phyloP scores from a whole-genome alignment of 2,888 invertebrate genomes.

The Eustalomyia histrio region DNA sequence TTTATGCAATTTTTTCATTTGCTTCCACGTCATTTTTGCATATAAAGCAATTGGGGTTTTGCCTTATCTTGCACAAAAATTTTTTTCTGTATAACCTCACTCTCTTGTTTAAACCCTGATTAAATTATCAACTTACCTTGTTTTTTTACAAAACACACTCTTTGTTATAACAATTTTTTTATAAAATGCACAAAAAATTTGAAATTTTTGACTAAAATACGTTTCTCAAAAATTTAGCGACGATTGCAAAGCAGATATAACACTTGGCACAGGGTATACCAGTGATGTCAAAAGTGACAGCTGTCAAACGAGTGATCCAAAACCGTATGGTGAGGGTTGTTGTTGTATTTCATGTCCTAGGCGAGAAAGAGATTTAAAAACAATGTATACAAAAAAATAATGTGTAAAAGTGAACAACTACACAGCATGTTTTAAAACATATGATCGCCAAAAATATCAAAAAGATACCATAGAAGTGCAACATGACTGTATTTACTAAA shows the following conservation, averaged over 20 bases:
- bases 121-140: constrained; percentile 25
- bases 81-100: constrained; percentile 49
- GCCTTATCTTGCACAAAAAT: constrained; percentile 10
- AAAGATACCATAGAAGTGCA: too few species aligned
- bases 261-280: too few species aligned
- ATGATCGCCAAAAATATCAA: too few species aligned
- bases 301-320: too few species aligned
- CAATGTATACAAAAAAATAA: too few species aligned
- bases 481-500: too few species aligned
- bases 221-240: constrained; percentile 55
- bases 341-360: too few species aligned
- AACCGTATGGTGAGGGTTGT: too few species aligned
- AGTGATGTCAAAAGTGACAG: too few species aligned
- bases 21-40: constrained; percentile 31
- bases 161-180: constrained; percentile 34
- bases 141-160: constrained; percentile 25
- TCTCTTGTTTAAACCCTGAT: neutral
- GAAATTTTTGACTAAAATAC: constrained; percentile 44
- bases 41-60: constrained; percentile 10
- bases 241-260: constrained; percentile 30
- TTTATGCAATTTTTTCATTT: constrained; percentile 15
- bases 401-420: too few species aligned
- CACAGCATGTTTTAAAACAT: too few species aligned
- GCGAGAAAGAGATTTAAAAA: too few species aligned
- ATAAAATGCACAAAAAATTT: constrained; percentile 55